Evolutionary conservation across 2,113 vertebrate species (phyloP), one percentile per base, ranked within the genome.

Genomic region (Circaetus gallicus): DNA sequence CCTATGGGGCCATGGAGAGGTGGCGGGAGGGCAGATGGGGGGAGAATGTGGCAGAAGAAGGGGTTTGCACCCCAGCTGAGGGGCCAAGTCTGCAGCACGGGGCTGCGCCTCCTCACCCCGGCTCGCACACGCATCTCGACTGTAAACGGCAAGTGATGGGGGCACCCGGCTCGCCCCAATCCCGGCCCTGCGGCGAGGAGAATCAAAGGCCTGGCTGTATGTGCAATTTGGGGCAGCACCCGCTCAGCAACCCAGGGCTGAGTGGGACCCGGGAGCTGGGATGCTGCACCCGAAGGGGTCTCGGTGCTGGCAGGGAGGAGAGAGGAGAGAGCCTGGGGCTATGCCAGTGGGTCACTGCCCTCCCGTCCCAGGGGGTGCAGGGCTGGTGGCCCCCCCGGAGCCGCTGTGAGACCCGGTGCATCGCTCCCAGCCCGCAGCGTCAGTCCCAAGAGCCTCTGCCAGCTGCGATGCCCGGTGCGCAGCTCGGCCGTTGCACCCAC

Each of bases 1-100:
- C 86, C 74, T 89, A 40, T 1, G 5, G 73, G 70, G 66, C 66
- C 10, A 18, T 82, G 1, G 79, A 26, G 34, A 53, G 21, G 93
- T 34, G 6, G 65, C 6, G 0, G 43, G 78, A 85, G 82, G 87
- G 88, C 65, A 67, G 61, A 32, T 47, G 77, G 80, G 19, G 9
- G 9, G 36, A 90, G 82, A 91, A 93, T 95, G 91, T 96, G 82
- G 72, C 78, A 95, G 89, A 96, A 95, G 81, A 85, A 72, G 74
- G 67, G 92, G 90, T 81, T 53, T 65, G 86, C 52, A 52, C 93
- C 88, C 89, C 0, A 11, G 78, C 74, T 9, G 7, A 93, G 92
- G 67, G 74, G 76, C 85, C 58, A 26, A 70, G 89, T 43, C 84
- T 82, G 58, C 2, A 4, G 70, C 13, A 3, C 1, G 19, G 90